phyloP scores from a whole-genome alignment of 2,888 invertebrate genomes.

The Ferdinandea cuprea region DNA sequence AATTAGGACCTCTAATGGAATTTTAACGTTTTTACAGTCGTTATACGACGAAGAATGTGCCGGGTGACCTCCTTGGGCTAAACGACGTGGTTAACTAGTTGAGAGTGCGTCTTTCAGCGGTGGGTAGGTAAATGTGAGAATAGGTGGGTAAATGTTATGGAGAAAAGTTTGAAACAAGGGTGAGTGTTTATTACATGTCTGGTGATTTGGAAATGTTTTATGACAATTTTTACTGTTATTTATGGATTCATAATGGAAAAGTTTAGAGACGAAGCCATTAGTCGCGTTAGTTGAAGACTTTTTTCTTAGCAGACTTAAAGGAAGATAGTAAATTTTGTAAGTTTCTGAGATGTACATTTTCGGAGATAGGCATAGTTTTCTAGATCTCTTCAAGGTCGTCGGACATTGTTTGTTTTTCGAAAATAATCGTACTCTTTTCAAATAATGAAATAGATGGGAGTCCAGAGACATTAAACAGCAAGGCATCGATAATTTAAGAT shows the following conservation, averaged over 20 bases:
- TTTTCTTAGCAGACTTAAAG: too few relatives aligned
- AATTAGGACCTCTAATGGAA: slow-evolving; percentile 74
- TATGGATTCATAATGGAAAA: slow-evolving; percentile 65
- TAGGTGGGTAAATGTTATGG: neutral
- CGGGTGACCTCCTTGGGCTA: slow-evolving; percentile 19
- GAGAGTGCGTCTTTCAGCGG: neutral
- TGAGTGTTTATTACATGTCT: slow-evolving; percentile 51
- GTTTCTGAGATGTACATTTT: too few relatives aligned
- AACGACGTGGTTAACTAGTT: slow-evolving; percentile 29
- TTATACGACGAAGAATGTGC: neutral
- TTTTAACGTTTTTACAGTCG: slow-evolving; percentile 56
- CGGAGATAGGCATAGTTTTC: too few relatives aligned
- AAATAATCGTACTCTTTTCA: too few relatives aligned
- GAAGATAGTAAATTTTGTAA: too few relatives aligned
- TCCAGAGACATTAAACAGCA: slow-evolving; percentile 14
- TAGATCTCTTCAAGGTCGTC: too few relatives aligned
- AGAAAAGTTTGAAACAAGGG: slow-evolving; percentile 12
- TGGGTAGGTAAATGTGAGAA: too few relatives aligned
- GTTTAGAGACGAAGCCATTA: slow-evolving; percentile 5
- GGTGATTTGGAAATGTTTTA: slow-evolving; percentile 71
- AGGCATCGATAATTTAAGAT: slow-evolving; percentile 26
- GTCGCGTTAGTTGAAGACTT: too few relatives aligned
- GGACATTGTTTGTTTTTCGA: too few relatives aligned
- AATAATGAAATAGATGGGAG: too few relatives aligned
- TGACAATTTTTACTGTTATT: slow-evolving; percentile 70